phyloP scores from a whole-genome alignment of 2,797 vertebrate genomes.

The Taeniopygia guttata region DNA sequence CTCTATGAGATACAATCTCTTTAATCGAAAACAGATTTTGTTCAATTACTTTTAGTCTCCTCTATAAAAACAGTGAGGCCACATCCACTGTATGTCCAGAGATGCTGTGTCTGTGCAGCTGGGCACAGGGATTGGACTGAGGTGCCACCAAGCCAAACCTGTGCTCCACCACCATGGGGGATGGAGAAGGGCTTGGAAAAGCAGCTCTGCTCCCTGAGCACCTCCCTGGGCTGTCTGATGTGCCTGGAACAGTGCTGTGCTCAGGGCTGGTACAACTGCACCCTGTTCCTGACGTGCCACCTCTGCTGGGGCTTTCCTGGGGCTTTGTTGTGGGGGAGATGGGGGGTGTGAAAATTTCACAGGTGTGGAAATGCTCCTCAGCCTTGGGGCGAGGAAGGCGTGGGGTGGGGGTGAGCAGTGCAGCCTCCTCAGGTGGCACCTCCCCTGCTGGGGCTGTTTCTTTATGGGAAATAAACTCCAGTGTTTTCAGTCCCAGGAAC shows the following conservation, averaged over 20 bases:
- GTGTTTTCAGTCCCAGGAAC: not conserved
- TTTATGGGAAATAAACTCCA: not conserved
- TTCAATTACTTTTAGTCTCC: slow-evolving; percentile 8
- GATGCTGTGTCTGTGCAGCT: accelerated
- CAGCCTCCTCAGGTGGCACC: not conserved
- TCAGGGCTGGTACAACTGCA: not conserved
- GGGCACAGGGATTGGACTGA: not conserved
- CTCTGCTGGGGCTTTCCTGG: not conserved
- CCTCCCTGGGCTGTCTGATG: not conserved
- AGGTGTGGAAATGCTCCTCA: not conserved
- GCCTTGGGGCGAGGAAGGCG: accelerated
- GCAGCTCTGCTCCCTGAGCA: not conserved
- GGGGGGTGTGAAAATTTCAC: not conserved
- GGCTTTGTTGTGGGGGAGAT: not conserved
- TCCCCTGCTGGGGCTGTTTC: not conserved
- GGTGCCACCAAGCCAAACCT: not conserved
- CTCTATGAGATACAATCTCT: slow-evolving; percentile 23
- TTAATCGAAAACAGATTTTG: slow-evolving; percentile 53
- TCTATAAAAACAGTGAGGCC: not conserved
- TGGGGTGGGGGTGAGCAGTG: not conserved
- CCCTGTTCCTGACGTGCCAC: accelerated
- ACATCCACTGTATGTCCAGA: not conserved
- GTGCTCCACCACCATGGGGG: not conserved
- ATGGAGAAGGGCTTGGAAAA: not conserved
- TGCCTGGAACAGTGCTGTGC: not conserved